These are phyloP conservation scores for Myrmophylax atrothorax DNA, from an alignment of 2,113 vertebrate species.

Conservation along the genomic window DNA sequence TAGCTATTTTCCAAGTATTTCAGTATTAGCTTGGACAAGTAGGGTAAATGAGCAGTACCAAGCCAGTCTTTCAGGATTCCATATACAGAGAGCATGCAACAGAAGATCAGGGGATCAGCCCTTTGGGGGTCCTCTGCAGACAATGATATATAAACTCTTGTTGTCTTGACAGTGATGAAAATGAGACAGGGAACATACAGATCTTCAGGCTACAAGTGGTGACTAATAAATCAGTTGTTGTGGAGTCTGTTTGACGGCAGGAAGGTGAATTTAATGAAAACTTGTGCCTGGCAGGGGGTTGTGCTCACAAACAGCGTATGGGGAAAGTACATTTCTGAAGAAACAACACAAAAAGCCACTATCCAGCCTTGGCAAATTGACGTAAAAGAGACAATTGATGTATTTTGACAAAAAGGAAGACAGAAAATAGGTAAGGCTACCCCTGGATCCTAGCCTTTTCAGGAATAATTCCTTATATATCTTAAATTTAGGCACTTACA, in stretches of 20 bases:
- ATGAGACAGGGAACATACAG: not conserved
- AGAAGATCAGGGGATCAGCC: not conserved
- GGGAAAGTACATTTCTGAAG: not conserved
- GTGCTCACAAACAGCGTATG: not conserved
- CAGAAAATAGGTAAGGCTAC: not conserved
- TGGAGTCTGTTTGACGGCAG: not conserved
- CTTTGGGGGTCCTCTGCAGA: not conserved
- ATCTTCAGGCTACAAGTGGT: not conserved
- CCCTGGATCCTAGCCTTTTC: not conserved
- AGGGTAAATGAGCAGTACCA: not conserved
- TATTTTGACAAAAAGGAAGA: not conserved
- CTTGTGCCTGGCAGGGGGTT: not conserved
- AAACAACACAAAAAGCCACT: not conserved
- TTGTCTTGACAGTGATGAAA: not conserved
- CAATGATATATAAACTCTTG: not conserved
- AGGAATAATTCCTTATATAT: not conserved
- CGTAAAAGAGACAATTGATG: not conserved
- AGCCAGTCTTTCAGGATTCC: not conserved
- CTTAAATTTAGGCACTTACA: not conserved
- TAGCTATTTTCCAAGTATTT: not conserved
- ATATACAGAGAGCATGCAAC: not conserved
- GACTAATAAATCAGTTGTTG: not conserved
- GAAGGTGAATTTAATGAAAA: conserved; percentile 24
- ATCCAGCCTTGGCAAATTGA: not conserved
- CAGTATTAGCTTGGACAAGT: not conserved